Conservation (phyloP, 1,140 invertebrate genomes). For the Meloidogyne chitwoodi region DNA sequence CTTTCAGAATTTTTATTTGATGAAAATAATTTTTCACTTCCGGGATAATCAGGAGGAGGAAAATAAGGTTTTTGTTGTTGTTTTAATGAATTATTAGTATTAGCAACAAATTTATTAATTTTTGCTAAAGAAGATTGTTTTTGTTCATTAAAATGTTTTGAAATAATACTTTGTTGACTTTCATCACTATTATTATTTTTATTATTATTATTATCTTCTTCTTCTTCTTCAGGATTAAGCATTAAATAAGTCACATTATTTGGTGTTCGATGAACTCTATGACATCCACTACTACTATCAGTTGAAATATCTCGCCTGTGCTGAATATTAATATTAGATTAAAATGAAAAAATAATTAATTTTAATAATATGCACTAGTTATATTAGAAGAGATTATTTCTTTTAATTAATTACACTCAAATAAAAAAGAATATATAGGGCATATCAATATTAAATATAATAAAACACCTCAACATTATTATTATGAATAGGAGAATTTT, state of each 20-base stretch:
- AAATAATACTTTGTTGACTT: conserved; percentile 4
- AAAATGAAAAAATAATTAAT: background rate
- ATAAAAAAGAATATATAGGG: too few relatives aligned
- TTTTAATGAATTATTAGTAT: background rate
- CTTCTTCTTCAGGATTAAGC: conserved; percentile 11
- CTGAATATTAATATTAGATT: conserved; percentile 1
- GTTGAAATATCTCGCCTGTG: conserved; percentile 12
- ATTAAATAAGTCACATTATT: conserved; percentile 45
- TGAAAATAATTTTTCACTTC: conserved; percentile 17
- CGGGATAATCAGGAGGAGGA: conserved; percentile 40
- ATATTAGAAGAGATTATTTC: too few relatives aligned
- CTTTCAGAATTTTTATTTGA: background rate
- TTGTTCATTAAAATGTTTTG: background rate
- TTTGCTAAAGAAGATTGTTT: background rate
- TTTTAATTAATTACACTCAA: too few relatives aligned
- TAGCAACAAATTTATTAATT: background rate
- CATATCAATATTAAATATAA: too few relatives aligned
- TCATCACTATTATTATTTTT: background rate
- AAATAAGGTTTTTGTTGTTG: conserved; percentile 8
- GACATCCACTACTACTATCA: conserved; percentile 16
- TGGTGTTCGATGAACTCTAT: conserved; percentile 31
- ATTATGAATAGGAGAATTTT: background rate
- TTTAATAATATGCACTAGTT: too few relatives aligned
- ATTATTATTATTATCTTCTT: conserved; percentile 6
- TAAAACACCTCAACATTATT: too few relatives aligned